A percentile compares a stretch with the other conserved stretches of the same genome.
Conservation (phyloP, 2,888 invertebrate species). For the Tipula helvola region DNA sequence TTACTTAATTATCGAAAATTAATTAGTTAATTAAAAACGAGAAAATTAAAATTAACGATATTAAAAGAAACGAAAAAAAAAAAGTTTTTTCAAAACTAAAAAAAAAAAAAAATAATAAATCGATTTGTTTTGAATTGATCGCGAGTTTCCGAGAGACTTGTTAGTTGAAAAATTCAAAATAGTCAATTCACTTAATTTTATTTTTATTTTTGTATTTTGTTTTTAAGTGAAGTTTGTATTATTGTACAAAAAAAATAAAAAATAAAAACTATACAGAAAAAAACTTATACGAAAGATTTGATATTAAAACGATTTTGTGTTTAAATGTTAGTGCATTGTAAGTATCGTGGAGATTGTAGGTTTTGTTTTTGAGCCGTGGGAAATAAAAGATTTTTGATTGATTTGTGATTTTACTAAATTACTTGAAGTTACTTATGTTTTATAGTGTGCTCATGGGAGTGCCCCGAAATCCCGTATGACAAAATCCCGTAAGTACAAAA, state of each 20-base stretch:
- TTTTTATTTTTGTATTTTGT: slow-evolving; percentile 5
- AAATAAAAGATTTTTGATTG: background rate
- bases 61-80: background rate
- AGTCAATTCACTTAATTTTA: slow-evolving; percentile 8
- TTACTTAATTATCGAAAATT: background rate
- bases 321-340: background rate
- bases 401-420: background rate
- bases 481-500: too few species aligned
- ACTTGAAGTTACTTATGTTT: too few species aligned
- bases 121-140: slow-evolving; percentile 10
- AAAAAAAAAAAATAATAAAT: background rate
- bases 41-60: background rate
- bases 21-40: background rate
- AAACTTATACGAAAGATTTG: background rate
- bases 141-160: slow-evolving; percentile 10
- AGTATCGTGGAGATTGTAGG: background rate
- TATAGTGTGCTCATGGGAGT: too few species aligned
- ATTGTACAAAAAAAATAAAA: background rate
- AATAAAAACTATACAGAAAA: background rate
- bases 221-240: slow-evolving; percentile 8
- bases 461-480: too few species aligned
- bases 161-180: slow-evolving; percentile 8
- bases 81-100: background rate
- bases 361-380: background rate
- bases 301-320: background rate